Percentiles rank a stretch among this genome's conserved stretches.
These are phyloP conservation scores for Nesogale talazaci DNA, from an alignment of 2,113 vertebrate species.

Conservation along the genomic window DNA sequence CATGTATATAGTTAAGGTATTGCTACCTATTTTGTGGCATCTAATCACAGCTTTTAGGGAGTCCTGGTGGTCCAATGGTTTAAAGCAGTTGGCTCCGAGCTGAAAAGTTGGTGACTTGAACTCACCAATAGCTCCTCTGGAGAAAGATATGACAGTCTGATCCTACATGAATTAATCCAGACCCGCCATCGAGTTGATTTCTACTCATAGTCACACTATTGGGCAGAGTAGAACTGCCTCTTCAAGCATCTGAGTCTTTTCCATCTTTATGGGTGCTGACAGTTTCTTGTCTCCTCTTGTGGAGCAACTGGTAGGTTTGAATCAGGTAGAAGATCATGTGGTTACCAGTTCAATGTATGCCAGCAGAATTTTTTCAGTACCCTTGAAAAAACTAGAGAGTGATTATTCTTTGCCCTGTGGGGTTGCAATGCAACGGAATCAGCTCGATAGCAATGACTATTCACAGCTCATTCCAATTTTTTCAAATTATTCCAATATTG, in stretches of 20 bases:
- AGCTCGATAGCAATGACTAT: not conserved
- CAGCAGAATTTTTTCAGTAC: not conserved
- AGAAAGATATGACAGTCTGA: not conserved
- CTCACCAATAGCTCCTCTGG: too few species aligned
- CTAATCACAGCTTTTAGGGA: not conserved
- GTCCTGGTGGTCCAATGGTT: not conserved
- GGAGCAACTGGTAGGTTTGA: too few species aligned
- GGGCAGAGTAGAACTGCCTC: too few species aligned
- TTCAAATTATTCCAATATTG: conserved; percentile 32
- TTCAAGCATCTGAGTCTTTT: too few species aligned
- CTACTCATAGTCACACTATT: too few species aligned
- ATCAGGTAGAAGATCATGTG: too few species aligned
- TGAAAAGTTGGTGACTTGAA: not conserved
- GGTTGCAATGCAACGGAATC: too few species aligned
- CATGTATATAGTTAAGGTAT: not conserved
- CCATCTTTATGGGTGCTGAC: too few species aligned
- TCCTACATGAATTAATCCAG: not conserved
- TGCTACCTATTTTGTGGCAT: not conserved
- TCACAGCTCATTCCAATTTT: conserved; percentile 26
- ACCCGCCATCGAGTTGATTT: too few species aligned
- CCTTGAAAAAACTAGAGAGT: not conserved
- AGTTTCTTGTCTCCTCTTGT: too few species aligned
- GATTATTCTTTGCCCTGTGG: not conserved
- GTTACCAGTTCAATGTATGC: too few species aligned
- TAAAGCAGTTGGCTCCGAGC: not conserved